Base-by-base conservation (phyloP, 2,797 vertebrate species). In the Notolepis coatsorum region DNA sequence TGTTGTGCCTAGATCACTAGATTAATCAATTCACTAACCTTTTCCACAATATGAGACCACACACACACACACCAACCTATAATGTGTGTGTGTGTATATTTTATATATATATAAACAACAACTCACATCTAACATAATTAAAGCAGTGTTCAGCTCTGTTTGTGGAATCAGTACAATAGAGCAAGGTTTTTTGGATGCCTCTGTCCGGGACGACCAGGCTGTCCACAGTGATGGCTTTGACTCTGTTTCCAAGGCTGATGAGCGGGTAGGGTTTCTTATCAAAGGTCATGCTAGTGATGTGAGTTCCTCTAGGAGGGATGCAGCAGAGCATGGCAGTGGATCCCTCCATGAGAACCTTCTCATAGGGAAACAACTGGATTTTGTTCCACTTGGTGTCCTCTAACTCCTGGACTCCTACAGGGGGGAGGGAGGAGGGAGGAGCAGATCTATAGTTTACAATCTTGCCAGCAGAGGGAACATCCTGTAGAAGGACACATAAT, bases 111-210 rank as follows among this genome's bases (percentile, higher is more conserved):
- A n/a, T n/a, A n/a, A n/a, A n/a, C n/a, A n/a, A n/a, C 20, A 39
- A 77, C 79, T 81, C 39, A 91, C 89, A 87, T 4, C 79, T 86
- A 10, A 90, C 10, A 6, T 10, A 77, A 68, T 88, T 89, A 3
- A 0, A 15, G n/a, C 20, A 57, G 0, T 0, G 0, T 2, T 4
- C 0, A 3, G 10, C 0, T 0, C 2, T 0, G 30, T 43, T 62
- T 2, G 24, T 38, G 17, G 56, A 3, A 5, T 58, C 33, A 1
- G 0, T 2, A 7, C 88, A 91, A 3, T 0, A 1, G 52, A 88
- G 4, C 1, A 2, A 2, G 17, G 79, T 24, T 2, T 0, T 2
- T 1, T 41, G 50, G 0, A 47, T 0, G 0, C 0, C 0, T 0
- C 0, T 0, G 2, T 0, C 1, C 1, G 80, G 80, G 38, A 65